Percentiles rank a stretch among this genome's conserved stretches.
Conservation (phyloP, 2,797 vertebrate genomes). For the Meriones psammophilus region DNA sequence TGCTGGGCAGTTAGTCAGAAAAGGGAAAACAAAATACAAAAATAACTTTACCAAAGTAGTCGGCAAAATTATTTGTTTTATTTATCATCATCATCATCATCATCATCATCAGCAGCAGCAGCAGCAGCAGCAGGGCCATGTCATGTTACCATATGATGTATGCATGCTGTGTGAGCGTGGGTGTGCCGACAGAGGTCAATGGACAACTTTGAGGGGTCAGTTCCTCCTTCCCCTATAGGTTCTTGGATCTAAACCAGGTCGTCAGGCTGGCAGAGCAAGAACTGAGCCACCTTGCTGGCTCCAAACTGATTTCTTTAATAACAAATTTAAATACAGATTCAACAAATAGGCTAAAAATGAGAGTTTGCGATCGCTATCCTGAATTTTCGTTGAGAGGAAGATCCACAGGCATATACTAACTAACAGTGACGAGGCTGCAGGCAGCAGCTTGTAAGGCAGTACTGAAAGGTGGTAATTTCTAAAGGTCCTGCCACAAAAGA, state of each 20-base stretch:
- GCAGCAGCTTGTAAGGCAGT: neutral
- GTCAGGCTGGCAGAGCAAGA: neutral
- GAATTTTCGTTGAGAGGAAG: neutral
- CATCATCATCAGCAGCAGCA: too few relatives aligned
- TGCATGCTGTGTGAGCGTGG: neutral
- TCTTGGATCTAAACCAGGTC: neutral
- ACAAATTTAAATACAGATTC: conserved; percentile 43
- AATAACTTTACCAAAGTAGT: neutral
- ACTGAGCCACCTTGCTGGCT: neutral
- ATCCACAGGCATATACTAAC: neutral
- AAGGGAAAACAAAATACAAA: neutral
- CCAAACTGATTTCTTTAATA: conserved; percentile 30
- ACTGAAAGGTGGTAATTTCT: neutral
- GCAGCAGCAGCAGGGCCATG: too few relatives aligned
- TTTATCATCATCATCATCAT: neutral
- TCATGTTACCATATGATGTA: neutral
- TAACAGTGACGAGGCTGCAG: neutral
- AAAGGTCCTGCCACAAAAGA: neutral
- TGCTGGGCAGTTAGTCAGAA: neutral
- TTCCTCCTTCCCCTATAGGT: neutral
- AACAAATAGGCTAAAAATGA: conserved; percentile 44
- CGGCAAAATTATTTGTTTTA: neutral
- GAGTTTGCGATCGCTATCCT: neutral
- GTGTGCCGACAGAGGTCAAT: neutral
- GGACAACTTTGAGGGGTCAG: neutral